phyloP scores from a whole-genome alignment of 2,888 invertebrate genomes.

The Drosophila flavopinicola region DNA sequence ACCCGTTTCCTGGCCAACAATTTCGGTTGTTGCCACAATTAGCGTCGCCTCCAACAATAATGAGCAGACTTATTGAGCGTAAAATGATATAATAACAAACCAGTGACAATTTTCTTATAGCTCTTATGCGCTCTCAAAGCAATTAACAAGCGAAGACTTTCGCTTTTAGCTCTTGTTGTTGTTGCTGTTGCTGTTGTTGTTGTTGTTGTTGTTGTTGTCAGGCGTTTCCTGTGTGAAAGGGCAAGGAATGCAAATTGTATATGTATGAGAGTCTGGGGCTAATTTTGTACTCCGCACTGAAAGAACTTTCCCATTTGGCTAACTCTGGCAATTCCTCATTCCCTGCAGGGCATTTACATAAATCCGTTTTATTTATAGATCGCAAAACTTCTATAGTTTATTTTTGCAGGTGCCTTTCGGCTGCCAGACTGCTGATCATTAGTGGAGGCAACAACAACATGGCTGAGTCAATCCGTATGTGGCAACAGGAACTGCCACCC shows the following conservation, averaged over 20 bases:
- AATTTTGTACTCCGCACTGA: constrained; percentile 44
- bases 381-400: constrained; percentile 51
- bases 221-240: constrained; percentile 64
- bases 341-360: constrained; percentile 73
- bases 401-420: constrained; percentile 61
- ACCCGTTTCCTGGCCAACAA: constrained; percentile 60
- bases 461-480: constrained; percentile 44
- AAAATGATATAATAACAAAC: constrained; percentile 57
- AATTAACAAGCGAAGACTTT: constrained; percentile 51
- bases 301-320: constrained; percentile 61
- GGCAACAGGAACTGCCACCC: constrained; percentile 27
- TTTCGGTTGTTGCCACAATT: constrained; percentile 49
- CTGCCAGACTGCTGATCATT: constrained; percentile 56
- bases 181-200: constrained; percentile 10
- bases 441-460: constrained; percentile 36
- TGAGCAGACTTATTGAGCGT: constrained; percentile 59
- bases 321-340: constrained; percentile 65
- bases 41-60: constrained; percentile 58
- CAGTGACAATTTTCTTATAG: constrained; percentile 47
- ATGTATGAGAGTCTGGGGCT: constrained; percentile 35
- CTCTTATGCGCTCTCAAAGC: constrained; percentile 13
- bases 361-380: constrained; percentile 63
- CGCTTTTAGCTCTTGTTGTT: constrained; percentile 48
- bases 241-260: constrained; percentile 46
- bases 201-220: constrained; percentile 23